Evolutionary conservation across 2,888 invertebrate genomes (phyloP).

Genomic region (Argyresthia goedartella): DNA sequence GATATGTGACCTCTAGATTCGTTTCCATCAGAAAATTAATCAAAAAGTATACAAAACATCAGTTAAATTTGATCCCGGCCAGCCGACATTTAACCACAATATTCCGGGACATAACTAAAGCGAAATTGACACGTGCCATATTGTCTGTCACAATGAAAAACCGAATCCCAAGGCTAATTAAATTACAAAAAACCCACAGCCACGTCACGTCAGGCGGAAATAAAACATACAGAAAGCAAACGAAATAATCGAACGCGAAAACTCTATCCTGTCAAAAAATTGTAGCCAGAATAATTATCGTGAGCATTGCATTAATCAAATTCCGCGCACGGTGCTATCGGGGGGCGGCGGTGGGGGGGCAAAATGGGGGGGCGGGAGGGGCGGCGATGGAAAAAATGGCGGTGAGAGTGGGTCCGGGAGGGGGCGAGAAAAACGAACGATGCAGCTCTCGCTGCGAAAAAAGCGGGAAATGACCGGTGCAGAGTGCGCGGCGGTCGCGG

Average conservation of each 20-base stretch:
- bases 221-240: too few relatives aligned
- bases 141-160: too few relatives aligned
- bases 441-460: constrained; percentile 59
- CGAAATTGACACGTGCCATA: too few relatives aligned
- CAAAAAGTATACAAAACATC: too few relatives aligned
- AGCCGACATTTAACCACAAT: too few relatives aligned
- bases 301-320: constrained; percentile 71
- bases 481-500: constrained; percentile 19
- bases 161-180: too few relatives aligned
- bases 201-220: neutral
- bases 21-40: too few relatives aligned
- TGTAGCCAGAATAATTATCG: constrained; percentile 69
- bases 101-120: too few relatives aligned
- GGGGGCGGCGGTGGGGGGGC: constrained; percentile 24
- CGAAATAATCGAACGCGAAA: constrained; percentile 25
- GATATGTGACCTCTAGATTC: too few relatives aligned
- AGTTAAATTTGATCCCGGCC: too few relatives aligned
- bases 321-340: constrained; percentile 65
- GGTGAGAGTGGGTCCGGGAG: constrained; percentile 12
- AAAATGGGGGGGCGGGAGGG: constrained; percentile 10
- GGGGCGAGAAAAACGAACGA: constrained; percentile 53
- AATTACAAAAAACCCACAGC: neutral
- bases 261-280: constrained; percentile 25
- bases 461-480: constrained; percentile 46
- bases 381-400: constrained; percentile 4